Base-by-base conservation (phyloP, 2,113 vertebrate species). In the Geothlypis trichas region DNA sequence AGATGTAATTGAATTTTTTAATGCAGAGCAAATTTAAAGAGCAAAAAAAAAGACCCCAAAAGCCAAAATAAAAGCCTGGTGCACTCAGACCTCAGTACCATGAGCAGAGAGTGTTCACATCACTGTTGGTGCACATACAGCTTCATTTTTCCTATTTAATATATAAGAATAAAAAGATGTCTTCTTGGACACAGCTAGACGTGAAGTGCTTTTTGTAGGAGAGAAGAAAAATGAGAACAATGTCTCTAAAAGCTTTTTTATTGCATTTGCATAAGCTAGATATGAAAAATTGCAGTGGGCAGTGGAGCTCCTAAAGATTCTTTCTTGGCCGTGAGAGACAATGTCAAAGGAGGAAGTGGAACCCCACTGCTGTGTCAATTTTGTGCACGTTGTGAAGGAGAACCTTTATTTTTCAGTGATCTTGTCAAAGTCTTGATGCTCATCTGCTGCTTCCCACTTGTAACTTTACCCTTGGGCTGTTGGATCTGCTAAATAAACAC, bases 271-370 rank as follows among this genome's bases (percentile, higher is more conserved):
- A 33, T 61, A 27, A 77, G 33, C 39, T 66, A 68, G 89, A 35
- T 41, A 7, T 18, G 26, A 71, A 67, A 66, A 80, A n/a, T 17
- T 15, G 10, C 0, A 0, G 26, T 61, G 87, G 58, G 35, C n/a
- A 17, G 59, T 15, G 18, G 18, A 67, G 74, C 46, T 88, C 18
- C 71, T 94, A 33, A 33, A 69, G 55, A 39, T 59, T 63, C 26
- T 75, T 58, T 89, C 65, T 82, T 89, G 94, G 52, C 87, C 31
- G 2, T 22, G 52, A 86, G 87, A 86, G 77, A 42, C 68, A 41
- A 1, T 16, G 33, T 74, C 79, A 63, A n/a, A 95, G 87, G 21
- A 86, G 69, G 92, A 96, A 93, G 80, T 80, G 31, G 52, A 68
- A 86, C 90, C 55, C 39, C 35, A 49, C 7, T 5, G 1, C 27